Conservation (phyloP, 2,113 vertebrate species). For the Menidia beryllina region DNA sequence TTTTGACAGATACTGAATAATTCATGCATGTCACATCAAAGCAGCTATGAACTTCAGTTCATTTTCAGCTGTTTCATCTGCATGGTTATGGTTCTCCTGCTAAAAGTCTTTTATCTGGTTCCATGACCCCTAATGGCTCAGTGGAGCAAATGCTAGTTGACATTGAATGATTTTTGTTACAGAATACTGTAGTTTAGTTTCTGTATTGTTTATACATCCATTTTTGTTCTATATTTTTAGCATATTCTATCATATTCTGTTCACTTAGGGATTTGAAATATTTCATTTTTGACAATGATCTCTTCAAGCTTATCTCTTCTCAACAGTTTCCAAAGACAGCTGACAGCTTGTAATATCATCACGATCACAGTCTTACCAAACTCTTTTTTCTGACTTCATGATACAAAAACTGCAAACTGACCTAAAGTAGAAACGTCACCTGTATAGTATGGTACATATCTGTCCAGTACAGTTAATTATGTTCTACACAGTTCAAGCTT, state of each 20-base stretch:
- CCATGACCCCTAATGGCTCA: conserved; percentile 8
- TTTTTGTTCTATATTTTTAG: background rate
- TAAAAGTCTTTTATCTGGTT: conserved; percentile 44
- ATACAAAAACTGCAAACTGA: no score
- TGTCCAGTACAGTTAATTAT: no score
- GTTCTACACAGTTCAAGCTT: no score
- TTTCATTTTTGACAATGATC: conserved; percentile 4
- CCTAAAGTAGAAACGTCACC: no score
- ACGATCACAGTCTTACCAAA: no score
- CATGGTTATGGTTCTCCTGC: conserved; percentile 23
- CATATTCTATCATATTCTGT: background rate
- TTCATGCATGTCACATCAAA: conserved; percentile 61
- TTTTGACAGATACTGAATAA: conserved; percentile 53
- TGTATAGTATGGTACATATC: no score
- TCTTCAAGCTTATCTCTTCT: background rate
- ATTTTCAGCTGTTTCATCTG: conserved; percentile 51
- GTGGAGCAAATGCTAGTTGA: background rate
- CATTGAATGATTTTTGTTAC: background rate
- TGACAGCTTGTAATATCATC: background rate
- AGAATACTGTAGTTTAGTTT: background rate
- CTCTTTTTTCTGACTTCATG: no score
- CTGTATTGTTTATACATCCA: background rate
- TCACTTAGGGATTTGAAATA: background rate
- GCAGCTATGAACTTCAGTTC: conserved; percentile 35
- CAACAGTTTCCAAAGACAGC: background rate